Evolutionary conservation across 2,888 invertebrate species (phyloP).

Genomic region (Epistrophe grossulariae): DNA sequence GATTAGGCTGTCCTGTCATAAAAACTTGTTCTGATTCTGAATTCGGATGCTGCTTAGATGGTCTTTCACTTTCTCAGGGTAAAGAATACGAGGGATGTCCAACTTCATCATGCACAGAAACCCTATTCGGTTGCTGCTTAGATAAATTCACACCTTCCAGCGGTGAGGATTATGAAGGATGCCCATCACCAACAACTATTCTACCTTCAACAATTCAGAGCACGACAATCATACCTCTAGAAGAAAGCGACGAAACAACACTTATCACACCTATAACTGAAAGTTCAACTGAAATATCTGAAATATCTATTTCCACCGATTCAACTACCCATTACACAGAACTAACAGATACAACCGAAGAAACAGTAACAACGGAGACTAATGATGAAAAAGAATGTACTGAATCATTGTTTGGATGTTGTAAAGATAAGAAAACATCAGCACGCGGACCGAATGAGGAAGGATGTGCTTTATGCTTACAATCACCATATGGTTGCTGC

Average conservation of each 20-base stretch:
- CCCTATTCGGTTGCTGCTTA: conserved; percentile 94
- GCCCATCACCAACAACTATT: conserved; percentile 87
- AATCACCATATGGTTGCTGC: conserved; percentile 93
- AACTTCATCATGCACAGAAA: conserved; percentile 88
- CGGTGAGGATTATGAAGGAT: conserved; percentile 92
- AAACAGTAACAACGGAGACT: conserved; percentile 74
- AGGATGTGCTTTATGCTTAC: conserved; percentile 91
- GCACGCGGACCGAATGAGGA: conserved; percentile 89
- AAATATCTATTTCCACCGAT: conserved; percentile 76
- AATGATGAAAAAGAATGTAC: conserved; percentile 84
- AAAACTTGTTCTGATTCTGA: conserved; percentile 91
- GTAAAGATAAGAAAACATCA: conserved; percentile 87
- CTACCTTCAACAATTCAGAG: conserved; percentile 78
- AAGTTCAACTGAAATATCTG: conserved; percentile 55
- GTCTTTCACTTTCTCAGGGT: conserved; percentile 90
- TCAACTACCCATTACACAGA: conserved; percentile 24
- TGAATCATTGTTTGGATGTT: conserved; percentile 89
- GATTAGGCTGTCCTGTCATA: conserved; percentile 89
- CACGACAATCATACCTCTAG: conserved; percentile 65
- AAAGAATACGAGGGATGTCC: conserved; percentile 91
- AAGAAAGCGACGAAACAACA: conserved; percentile 76
- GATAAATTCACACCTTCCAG: conserved; percentile 91
- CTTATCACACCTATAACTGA: conserved; percentile 21
- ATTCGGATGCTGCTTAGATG: conserved; percentile 93
- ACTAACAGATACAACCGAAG: conserved; percentile 82